A percentile compares a stretch with the other conserved stretches of the same genome.
Conservation (phyloP, 2,888 invertebrate genomes). For the Megamerina dolium region DNA sequence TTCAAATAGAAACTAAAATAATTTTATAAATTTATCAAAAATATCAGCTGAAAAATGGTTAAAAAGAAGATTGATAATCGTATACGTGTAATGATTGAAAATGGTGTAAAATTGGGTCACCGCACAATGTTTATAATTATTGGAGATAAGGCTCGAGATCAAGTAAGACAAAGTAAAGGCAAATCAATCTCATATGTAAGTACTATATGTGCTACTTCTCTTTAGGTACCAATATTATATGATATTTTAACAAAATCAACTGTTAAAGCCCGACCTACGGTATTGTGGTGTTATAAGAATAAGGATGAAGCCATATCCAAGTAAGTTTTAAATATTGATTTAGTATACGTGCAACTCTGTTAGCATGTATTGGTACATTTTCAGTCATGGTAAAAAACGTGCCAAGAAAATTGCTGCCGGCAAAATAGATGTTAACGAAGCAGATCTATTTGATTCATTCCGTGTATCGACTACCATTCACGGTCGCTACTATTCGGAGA, state of each 20-base stretch:
- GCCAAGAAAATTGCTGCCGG: conserved; percentile 89
- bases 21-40: too few species aligned
- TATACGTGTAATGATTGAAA: conserved; percentile 91
- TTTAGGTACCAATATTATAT: conserved; percentile 89
- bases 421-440: conserved; percentile 83
- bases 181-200: background rate
- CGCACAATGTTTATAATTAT: conserved; percentile 91
- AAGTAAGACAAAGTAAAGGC: conserved; percentile 56
- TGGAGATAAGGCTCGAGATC: conserved; percentile 93
- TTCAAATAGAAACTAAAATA: too few species aligned
- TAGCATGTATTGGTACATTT: too few species aligned
- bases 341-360: background rate
- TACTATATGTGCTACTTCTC: conserved; percentile 14
- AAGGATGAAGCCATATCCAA: conserved; percentile 82
- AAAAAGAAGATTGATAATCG: conserved; percentile 96
- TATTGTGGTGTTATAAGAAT: conserved; percentile 98
- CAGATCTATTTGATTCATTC: conserved; percentile 94
- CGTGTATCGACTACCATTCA: conserved; percentile 93
- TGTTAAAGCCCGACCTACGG: conserved; percentile 86
- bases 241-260: conserved; percentile 95
- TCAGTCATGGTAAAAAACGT: conserved; percentile 84
- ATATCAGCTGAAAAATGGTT: conserved; percentile 72
- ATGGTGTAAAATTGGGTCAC: conserved; percentile 86
- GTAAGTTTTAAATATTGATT: conserved; percentile 45
- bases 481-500: conserved; percentile 95